Evolutionary conservation across 1,140 invertebrate genomes (phyloP).

Genomic region (Chironomus striatipennis): DNA sequence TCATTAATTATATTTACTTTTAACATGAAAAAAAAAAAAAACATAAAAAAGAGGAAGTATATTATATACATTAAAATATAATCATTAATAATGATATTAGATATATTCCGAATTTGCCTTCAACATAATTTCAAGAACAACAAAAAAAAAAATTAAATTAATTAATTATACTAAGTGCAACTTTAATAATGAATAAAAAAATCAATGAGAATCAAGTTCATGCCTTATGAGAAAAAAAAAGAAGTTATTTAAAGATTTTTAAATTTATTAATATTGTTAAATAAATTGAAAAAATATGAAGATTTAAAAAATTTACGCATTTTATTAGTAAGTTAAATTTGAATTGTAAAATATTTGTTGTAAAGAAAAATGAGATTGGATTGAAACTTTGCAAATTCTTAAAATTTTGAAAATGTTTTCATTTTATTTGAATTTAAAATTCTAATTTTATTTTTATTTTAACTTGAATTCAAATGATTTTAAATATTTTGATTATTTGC

Average conservation of each 20-base stretch:
- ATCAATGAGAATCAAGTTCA: neutral
- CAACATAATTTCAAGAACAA: neutral
- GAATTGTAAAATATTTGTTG: too few relatives aligned
- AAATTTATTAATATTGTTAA: neutral
- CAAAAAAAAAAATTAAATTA: neutral
- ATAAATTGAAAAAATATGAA: neutral
- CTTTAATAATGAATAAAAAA: neutral
- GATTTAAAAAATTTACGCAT: neutral
- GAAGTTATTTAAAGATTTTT: neutral
- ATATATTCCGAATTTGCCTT: neutral
- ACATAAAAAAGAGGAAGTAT: neutral
- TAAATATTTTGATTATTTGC: too few relatives aligned
- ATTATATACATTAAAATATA: neutral
- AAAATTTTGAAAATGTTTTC: too few relatives aligned
- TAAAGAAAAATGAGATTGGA: too few relatives aligned
- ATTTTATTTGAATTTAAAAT: too few relatives aligned
- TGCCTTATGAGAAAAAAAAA: constrained; percentile 1
- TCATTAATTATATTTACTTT: neutral
- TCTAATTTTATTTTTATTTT: too few relatives aligned
- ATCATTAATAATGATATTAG: too few relatives aligned
- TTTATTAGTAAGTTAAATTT: too few relatives aligned
- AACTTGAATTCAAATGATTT: too few relatives aligned
- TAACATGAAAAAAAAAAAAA: neutral
- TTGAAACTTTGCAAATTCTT: too few relatives aligned
- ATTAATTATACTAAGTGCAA: neutral